Conservation (phyloP, 2,888 invertebrate species). For the Lagria hirta region DNA sequence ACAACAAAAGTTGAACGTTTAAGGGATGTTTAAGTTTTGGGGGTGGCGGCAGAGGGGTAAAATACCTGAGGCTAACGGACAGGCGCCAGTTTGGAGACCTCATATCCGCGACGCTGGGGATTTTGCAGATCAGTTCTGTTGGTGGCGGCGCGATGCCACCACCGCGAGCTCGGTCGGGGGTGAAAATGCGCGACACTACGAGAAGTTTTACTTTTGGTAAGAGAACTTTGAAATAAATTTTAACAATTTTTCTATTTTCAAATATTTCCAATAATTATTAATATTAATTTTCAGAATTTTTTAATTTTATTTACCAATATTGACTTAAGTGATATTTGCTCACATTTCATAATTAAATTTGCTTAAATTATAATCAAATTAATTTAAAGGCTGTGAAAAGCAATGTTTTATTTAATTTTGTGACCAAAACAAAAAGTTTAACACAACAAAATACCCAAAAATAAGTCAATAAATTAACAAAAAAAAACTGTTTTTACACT, state of each 20-base stretch:
- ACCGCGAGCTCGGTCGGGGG: conserved; percentile 29
- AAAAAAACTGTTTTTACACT: no score
- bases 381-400: no score
- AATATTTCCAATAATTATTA: background rate
- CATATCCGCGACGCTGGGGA: conserved; percentile 42
- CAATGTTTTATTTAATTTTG: no score
- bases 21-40: conserved; percentile 41
- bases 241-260: background rate
- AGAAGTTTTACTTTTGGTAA: conserved; percentile 4
- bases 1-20: conserved; percentile 39
- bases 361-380: no score
- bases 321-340: no score
- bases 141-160: conserved; percentile 51
- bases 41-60: conserved; percentile 20
- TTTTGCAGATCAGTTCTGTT: conserved; percentile 51
- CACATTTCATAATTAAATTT: no score
- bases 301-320: no score
- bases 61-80: conserved; percentile 47
- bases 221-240: no score
- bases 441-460: no score
- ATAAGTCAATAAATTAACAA: no score
- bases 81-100: conserved; percentile 43
- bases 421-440: no score
- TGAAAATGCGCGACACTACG: conserved; percentile 2
- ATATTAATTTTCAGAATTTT: no score